Evolutionary conservation across 2,797 vertebrate species (phyloP).

Genomic region (Lutra lutra): DNA sequence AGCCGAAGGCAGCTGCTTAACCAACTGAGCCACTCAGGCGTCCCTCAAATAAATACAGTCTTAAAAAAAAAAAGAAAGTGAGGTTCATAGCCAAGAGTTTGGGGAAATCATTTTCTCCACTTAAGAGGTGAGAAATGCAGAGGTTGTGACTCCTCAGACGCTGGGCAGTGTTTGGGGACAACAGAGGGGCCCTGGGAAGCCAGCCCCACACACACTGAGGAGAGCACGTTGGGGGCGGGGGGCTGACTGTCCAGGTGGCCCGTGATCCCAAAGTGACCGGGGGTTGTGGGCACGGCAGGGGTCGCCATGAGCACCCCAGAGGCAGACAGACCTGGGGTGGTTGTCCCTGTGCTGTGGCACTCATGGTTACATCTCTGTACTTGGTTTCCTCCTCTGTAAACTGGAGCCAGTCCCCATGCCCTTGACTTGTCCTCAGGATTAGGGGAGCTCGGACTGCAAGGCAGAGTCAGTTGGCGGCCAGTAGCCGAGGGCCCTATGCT

Average conservation of each 20-base stretch:
- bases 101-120: slow-evolving; percentile 11
- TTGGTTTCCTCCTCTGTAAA: background rate
- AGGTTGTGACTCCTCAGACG: background rate
- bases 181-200: background rate
- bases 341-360: background rate
- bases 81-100: slow-evolving; percentile 38
- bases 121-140: background rate
- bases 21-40: too few species aligned
- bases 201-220: background rate
- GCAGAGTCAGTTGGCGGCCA: background rate
- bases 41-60: too few species aligned
- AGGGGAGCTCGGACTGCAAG: background rate
- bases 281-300: background rate
- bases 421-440: background rate
- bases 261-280: too few species aligned
- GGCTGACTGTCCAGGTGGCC: background rate
- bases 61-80: background rate
- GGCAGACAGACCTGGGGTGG: background rate
- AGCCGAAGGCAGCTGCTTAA: too few species aligned
- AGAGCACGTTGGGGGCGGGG: background rate
- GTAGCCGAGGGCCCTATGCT: background rate
- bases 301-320: background rate
- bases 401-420: background rate
- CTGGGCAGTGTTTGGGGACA: background rate
- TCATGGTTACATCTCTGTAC: background rate